phyloP scores from a whole-genome alignment of 2,113 vertebrate species.

The Regulus satrapa region DNA sequence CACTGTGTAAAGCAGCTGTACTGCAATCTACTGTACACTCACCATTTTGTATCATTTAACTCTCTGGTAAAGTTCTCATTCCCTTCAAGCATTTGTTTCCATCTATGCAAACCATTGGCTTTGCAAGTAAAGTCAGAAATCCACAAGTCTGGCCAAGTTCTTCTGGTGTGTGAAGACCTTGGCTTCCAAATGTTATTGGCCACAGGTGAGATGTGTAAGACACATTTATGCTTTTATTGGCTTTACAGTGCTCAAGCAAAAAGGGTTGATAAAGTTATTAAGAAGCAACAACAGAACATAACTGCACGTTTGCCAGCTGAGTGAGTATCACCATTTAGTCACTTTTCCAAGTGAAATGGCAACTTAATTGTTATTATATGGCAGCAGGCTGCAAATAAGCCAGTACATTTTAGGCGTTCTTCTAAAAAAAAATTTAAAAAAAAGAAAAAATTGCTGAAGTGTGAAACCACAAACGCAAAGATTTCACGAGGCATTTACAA shows the following conservation, averaged over 20 bases:
- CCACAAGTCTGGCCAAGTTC: not conserved
- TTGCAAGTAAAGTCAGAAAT: not conserved
- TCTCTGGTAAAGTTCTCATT: not conserved
- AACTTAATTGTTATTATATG: not conserved
- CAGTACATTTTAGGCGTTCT: not conserved
- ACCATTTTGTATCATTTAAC: not conserved
- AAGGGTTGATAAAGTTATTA: conserved; percentile 23
- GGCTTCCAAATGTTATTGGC: not conserved
- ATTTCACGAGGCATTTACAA: not conserved
- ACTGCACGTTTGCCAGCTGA: conserved; percentile 4
- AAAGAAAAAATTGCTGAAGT: not conserved
- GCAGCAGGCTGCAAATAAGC: not conserved
- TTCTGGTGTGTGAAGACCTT: not conserved
- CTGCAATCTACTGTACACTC: not conserved
- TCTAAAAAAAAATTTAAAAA: not conserved
- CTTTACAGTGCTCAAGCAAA: not conserved
- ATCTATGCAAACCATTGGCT: not conserved
- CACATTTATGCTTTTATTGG: not conserved
- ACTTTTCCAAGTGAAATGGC: not conserved
- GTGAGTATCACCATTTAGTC: not conserved
- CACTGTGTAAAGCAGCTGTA: not conserved
- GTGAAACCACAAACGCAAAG: not conserved
- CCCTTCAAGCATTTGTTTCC: not conserved
- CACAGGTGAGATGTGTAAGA: not conserved
- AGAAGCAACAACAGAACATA: not conserved